Conservation (phyloP, 2,888 invertebrate genomes). For the Peribatodes rhomboidaria region DNA sequence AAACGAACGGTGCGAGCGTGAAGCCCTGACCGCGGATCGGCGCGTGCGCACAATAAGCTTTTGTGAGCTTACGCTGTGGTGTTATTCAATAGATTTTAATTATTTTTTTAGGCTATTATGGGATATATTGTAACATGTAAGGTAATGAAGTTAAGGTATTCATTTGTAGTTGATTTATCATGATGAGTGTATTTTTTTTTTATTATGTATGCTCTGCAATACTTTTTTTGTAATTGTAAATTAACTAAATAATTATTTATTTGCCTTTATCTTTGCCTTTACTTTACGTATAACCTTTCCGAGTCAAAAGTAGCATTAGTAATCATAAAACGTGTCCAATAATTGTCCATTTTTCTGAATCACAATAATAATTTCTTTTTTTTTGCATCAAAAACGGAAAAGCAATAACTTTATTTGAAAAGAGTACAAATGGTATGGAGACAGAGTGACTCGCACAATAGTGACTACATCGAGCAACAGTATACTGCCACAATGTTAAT, state of each 20-base stretch:
- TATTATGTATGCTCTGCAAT: background rate
- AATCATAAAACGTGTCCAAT: too few species aligned
- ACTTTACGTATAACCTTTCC: too few species aligned
- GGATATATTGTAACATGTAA: conserved; percentile 10
- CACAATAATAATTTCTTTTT: too few species aligned
- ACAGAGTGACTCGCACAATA: background rate
- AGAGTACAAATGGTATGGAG: too few species aligned
- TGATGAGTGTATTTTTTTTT: background rate
- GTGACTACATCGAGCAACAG: background rate
- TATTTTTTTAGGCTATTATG: conserved; percentile 22
- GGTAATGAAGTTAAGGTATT: conserved; percentile 5
- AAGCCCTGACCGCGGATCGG: conserved; percentile 43
- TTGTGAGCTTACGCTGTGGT: conserved; percentile 32
- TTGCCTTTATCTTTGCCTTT: too few species aligned
- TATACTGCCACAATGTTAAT: conserved; percentile 23
- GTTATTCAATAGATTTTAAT: conserved; percentile 37
- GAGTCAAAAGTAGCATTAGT: too few species aligned
- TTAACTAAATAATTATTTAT: too few species aligned
- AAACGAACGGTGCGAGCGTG: conserved; percentile 25
- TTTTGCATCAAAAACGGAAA: too few species aligned
- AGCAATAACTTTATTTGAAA: too few species aligned
- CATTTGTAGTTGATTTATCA: background rate
- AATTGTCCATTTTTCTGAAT: too few species aligned
- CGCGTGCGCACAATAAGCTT: conserved; percentile 53
- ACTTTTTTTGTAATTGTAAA: too few species aligned